Evolutionary conservation across 1,140 invertebrate genomes (phyloP).

Genomic region (Tetraneura akinire): DNA sequence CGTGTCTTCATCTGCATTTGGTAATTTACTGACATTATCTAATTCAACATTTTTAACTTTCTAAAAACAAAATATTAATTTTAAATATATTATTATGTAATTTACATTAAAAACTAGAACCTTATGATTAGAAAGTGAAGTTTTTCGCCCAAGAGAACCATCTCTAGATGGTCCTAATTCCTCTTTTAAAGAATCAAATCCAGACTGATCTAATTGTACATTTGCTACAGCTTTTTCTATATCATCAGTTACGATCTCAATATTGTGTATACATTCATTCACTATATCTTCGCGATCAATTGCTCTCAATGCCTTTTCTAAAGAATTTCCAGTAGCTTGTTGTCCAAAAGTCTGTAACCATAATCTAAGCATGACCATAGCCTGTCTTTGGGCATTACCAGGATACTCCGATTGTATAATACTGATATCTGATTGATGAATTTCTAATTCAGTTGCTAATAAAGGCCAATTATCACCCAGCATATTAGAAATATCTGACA

Average conservation of each 20-base stretch:
- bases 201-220: slow-evolving; percentile 74
- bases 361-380: slow-evolving; percentile 88
- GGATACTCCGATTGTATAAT: slow-evolving; percentile 85
- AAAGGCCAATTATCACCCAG: slow-evolving; percentile 90
- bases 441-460: slow-evolving; percentile 80
- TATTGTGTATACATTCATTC: slow-evolving; percentile 83
- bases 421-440: slow-evolving; percentile 83
- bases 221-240: slow-evolving; percentile 77
- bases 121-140: slow-evolving; percentile 43
- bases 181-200: slow-evolving; percentile 73
- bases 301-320: slow-evolving; percentile 84
- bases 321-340: slow-evolving; percentile 68
- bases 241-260: slow-evolving; percentile 78
- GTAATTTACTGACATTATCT: neutral
- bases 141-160: slow-evolving; percentile 51
- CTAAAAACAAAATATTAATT: neutral
- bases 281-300: slow-evolving; percentile 93
- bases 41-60: neutral
- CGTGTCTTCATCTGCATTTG: slow-evolving; percentile 19
- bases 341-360: slow-evolving; percentile 66
- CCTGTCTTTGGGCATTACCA: slow-evolving; percentile 83
- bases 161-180: slow-evolving; percentile 60
- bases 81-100: neutral
- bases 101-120: neutral
- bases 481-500: slow-evolving; percentile 90